phyloP scores from a whole-genome alignment of 2,113 vertebrate species.

The Xerus inauris region DNA sequence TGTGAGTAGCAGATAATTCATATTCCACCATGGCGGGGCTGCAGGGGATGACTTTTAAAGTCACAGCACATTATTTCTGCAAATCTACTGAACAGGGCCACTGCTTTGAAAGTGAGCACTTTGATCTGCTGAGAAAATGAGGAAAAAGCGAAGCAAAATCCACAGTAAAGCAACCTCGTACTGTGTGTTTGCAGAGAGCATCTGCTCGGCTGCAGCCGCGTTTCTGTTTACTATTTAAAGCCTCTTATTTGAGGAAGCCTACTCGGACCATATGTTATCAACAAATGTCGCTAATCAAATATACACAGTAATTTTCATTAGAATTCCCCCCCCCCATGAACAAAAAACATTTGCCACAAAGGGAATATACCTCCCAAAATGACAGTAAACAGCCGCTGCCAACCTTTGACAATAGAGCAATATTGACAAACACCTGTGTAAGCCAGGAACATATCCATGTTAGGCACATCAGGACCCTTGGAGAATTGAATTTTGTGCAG shows the following conservation, averaged over 20 bases:
- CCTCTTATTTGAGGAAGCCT: slow-evolving; percentile 90
- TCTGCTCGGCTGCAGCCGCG: slow-evolving; percentile 85
- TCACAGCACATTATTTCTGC: slow-evolving; percentile 74
- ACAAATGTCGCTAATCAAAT: slow-evolving; percentile 90
- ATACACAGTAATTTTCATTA: slow-evolving; percentile 90
- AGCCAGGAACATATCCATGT: slow-evolving; percentile 67
- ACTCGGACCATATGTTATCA: slow-evolving; percentile 90
- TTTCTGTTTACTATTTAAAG: slow-evolving; percentile 91
- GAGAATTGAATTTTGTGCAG: slow-evolving; percentile 81
- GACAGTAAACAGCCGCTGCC: slow-evolving; percentile 81
- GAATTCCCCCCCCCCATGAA: slow-evolving; percentile 82
- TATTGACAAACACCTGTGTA: slow-evolving; percentile 69
- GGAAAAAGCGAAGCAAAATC: slow-evolving; percentile 37
- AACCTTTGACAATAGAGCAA: slow-evolving; percentile 82
- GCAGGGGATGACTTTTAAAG: slow-evolving; percentile 54
- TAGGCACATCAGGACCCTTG: slow-evolving; percentile 74
- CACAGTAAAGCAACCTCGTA: slow-evolving; percentile 62
- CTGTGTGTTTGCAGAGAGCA: slow-evolving; percentile 83
- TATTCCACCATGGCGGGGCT: slow-evolving; percentile 55
- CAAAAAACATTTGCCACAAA: slow-evolving; percentile 85
- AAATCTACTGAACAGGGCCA: background rate
- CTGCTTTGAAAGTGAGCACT: slow-evolving; percentile 58
- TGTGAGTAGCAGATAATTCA: slow-evolving; percentile 69
- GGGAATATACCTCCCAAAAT: slow-evolving; percentile 86
- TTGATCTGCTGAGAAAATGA: slow-evolving; percentile 70